Evolutionary conservation across 2,113 vertebrate genomes (phyloP).

Genomic region (Zapus hudsonius): DNA sequence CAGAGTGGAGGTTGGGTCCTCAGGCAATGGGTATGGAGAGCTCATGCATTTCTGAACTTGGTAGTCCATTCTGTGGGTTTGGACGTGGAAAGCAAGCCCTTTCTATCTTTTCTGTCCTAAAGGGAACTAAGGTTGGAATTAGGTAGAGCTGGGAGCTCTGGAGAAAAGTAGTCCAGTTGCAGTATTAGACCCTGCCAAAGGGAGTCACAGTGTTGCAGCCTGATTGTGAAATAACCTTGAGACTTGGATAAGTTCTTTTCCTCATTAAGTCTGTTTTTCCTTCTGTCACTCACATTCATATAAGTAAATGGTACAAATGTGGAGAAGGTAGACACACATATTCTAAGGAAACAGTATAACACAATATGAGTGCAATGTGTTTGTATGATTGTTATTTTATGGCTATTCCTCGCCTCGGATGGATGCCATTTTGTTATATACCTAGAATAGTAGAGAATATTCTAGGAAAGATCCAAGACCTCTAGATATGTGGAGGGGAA

Average conservation of each 20-base stretch:
- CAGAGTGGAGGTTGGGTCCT: constrained; percentile 34
- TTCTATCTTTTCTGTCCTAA: constrained; percentile 49
- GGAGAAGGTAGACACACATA: background rate
- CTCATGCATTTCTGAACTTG: constrained; percentile 25
- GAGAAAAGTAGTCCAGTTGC: background rate
- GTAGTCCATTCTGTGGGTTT: constrained; percentile 3
- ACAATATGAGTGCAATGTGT: background rate
- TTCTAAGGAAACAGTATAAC: background rate
- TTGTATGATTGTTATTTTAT: constrained; percentile 24
- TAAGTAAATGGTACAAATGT: constrained; percentile 1
- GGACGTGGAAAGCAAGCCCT: background rate
- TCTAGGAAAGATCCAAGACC: background rate
- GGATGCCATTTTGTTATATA: background rate
- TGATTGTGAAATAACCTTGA: constrained; percentile 29
- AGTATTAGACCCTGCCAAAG: background rate
- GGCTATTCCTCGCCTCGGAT: background rate
- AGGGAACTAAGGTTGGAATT: constrained; percentile 16
- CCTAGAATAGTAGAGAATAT: background rate
- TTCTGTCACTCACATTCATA: background rate
- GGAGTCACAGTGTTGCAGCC: background rate
- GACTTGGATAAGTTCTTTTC: background rate
- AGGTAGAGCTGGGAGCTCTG: background rate
- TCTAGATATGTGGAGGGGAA: background rate
- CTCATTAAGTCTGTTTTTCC: background rate
- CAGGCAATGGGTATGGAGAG: constrained; percentile 1